These are phyloP conservation scores for Thymelicus acteon DNA, from an alignment of 2,888 invertebrate species.

Conservation along the genomic window DNA sequence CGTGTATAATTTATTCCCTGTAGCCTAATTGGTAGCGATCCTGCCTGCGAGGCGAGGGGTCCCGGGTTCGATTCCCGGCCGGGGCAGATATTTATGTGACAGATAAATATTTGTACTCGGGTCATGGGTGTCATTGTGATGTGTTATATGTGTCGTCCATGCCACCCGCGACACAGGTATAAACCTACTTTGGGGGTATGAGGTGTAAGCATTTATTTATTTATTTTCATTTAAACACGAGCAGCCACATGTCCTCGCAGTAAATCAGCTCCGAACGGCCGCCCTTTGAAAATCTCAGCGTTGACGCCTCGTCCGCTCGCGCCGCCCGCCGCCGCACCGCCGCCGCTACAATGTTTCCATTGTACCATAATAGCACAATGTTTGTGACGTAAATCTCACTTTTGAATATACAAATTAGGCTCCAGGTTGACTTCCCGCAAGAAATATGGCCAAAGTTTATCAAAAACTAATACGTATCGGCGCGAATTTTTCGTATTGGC, in stretches of 20 bases:
- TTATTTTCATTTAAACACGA: slow-evolving; percentile 73
- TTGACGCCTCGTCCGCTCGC: slow-evolving; percentile 43
- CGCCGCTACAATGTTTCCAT: slow-evolving; percentile 77
- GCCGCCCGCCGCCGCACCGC: slow-evolving; percentile 45
- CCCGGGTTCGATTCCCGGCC: too few relatives aligned
- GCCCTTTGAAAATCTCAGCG: slow-evolving; percentile 60
- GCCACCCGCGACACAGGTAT: too few relatives aligned
- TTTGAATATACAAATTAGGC: slow-evolving; percentile 81
- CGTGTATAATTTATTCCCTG: slow-evolving; percentile 71
- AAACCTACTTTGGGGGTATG: too few relatives aligned
- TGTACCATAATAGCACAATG: slow-evolving; percentile 80
- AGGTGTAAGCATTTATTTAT: too few relatives aligned
- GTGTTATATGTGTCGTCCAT: too few relatives aligned
- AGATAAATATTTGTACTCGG: too few relatives aligned
- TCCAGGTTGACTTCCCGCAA: slow-evolving; percentile 69
- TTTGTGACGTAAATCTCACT: slow-evolving; percentile 72
- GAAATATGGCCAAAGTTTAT: slow-evolving; percentile 80
- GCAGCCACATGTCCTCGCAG: slow-evolving; percentile 74
- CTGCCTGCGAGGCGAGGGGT: too few relatives aligned
- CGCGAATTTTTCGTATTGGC: slow-evolving; percentile 61
- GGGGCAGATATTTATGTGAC: too few relatives aligned
- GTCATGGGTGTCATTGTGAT: too few relatives aligned
- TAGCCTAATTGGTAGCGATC: too few relatives aligned
- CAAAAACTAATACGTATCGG: slow-evolving; percentile 79
- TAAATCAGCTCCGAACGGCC: slow-evolving; percentile 71